Conservation (phyloP, 2,797 vertebrate species). For the Cryptoblepharus egeriae region DNA sequence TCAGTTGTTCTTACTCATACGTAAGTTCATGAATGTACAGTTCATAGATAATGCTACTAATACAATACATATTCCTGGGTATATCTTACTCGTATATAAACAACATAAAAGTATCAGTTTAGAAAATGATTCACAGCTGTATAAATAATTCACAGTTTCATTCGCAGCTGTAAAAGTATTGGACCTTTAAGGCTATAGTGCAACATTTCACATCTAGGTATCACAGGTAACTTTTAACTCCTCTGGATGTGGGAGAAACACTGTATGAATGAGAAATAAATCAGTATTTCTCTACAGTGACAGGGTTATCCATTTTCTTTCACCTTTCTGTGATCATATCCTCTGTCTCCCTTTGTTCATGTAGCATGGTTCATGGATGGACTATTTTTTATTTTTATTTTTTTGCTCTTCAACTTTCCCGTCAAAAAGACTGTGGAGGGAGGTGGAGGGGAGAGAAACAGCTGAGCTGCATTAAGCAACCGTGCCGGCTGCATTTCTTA, state of each 20-base stretch:
- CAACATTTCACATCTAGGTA: slow-evolving; percentile 39
- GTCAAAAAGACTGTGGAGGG: slow-evolving; percentile 69
- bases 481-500: slow-evolving; percentile 69
- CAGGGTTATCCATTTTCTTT: slow-evolving; percentile 59
- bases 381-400: too few species aligned
- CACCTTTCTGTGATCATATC: slow-evolving; percentile 68
- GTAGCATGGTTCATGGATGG: slow-evolving; percentile 54
- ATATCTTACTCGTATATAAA: background rate
- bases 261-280: slow-evolving; percentile 36
- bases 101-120: background rate
- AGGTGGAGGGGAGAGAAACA: slow-evolving; percentile 67
- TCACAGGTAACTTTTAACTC: slow-evolving; percentile 42
- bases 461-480: slow-evolving; percentile 78
- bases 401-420: slow-evolving; percentile 68
- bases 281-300: slow-evolving; percentile 57
- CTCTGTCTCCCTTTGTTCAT: slow-evolving; percentile 45
- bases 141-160: too few species aligned
- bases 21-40: too few species aligned
- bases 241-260: slow-evolving; percentile 67
- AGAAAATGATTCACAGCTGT: background rate
- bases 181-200: slow-evolving; percentile 25
- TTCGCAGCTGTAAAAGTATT: background rate
- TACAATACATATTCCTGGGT: background rate
- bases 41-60: background rate
- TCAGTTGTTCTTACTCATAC: too few species aligned